These are phyloP conservation scores for Lasioglossum pauxillum DNA, from an alignment of 2,888 invertebrate species.

Conservation along the genomic window DNA sequence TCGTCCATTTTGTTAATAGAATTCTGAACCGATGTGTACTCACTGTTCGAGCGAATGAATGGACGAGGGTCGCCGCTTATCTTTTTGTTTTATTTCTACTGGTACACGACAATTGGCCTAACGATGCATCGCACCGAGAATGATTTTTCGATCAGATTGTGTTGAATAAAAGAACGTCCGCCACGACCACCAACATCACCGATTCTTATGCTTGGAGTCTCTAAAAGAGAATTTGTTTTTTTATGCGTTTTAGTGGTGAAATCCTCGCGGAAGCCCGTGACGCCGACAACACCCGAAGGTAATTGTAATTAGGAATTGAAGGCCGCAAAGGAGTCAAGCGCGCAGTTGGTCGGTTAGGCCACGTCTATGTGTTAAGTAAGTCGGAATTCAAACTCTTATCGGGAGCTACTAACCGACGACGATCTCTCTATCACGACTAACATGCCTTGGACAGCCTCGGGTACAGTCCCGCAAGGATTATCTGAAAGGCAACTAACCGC, in stretches of 20 bases:
- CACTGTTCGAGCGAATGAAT: not conserved
- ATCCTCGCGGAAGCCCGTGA: slow-evolving; percentile 85
- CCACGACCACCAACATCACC: slow-evolving; percentile 36
- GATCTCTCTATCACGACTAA: slow-evolving; percentile 47
- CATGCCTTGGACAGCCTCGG: slow-evolving; percentile 52
- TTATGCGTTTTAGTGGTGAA: slow-evolving; percentile 85
- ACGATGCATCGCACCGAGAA: slow-evolving; percentile 58
- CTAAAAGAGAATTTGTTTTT: slow-evolving; percentile 72
- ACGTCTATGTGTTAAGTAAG: slow-evolving; percentile 85
- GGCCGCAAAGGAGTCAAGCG: slow-evolving; percentile 83
- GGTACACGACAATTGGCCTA: slow-evolving; percentile 49
- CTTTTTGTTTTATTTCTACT: slow-evolving; percentile 29
- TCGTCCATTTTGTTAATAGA: slow-evolving; percentile 11
- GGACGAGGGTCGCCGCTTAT: slow-evolving; percentile 18
- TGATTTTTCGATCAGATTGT: slow-evolving; percentile 32
- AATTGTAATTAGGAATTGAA: slow-evolving; percentile 85
- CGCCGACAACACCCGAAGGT: slow-evolving; percentile 85
- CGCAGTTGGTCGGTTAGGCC: slow-evolving; percentile 84
- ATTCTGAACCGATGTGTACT: not conserved
- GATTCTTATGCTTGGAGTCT: slow-evolving; percentile 39
- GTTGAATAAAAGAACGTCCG: slow-evolving; percentile 25
- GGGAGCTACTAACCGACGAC: slow-evolving; percentile 71
- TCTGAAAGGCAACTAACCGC: slow-evolving; percentile 49
- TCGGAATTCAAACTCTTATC: slow-evolving; percentile 82
- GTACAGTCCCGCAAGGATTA: slow-evolving; percentile 47